Evolutionary conservation across 2,797 vertebrate genomes (phyloP).

Genomic region (Todus mexicanus): DNA sequence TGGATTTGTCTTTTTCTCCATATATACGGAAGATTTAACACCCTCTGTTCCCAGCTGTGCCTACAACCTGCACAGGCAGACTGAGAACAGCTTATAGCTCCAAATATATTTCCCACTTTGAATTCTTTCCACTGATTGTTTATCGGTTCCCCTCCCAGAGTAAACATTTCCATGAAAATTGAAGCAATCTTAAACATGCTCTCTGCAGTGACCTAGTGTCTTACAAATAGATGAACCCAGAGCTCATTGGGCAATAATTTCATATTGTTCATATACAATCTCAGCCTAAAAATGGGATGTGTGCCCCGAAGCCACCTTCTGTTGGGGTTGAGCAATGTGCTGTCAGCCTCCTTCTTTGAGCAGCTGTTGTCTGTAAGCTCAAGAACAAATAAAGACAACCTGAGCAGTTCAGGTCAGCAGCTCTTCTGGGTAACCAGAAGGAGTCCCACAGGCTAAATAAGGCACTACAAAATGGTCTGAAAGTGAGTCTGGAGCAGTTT

Average conservation of each 20-base stretch:
- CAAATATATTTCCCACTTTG: not conserved
- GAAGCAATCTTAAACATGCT: slow-evolving; percentile 2
- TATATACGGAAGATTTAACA: not conserved
- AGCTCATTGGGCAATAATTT: not conserved
- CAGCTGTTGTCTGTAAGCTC: not conserved
- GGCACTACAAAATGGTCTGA: not conserved
- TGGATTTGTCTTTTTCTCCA: not conserved
- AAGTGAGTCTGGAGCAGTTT: not conserved
- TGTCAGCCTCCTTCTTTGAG: not conserved
- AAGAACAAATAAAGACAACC: not conserved
- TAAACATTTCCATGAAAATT: slow-evolving; percentile 28
- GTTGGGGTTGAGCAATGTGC: not conserved
- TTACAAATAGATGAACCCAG: not conserved
- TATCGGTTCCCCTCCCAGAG: not conserved
- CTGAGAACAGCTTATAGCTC: not conserved
- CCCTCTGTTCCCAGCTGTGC: not conserved
- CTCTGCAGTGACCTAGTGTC: not conserved
- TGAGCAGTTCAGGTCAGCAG: not conserved
- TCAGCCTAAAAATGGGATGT: not conserved
- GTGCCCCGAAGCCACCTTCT: not conserved
- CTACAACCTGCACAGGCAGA: not conserved
- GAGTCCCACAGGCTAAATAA: not conserved
- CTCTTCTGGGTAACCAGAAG: not conserved
- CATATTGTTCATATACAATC: not conserved
- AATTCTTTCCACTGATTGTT: not conserved